phyloP scores from a whole-genome alignment of 2,113 vertebrate genomes.

The Melanostigma gelatinosum region DNA sequence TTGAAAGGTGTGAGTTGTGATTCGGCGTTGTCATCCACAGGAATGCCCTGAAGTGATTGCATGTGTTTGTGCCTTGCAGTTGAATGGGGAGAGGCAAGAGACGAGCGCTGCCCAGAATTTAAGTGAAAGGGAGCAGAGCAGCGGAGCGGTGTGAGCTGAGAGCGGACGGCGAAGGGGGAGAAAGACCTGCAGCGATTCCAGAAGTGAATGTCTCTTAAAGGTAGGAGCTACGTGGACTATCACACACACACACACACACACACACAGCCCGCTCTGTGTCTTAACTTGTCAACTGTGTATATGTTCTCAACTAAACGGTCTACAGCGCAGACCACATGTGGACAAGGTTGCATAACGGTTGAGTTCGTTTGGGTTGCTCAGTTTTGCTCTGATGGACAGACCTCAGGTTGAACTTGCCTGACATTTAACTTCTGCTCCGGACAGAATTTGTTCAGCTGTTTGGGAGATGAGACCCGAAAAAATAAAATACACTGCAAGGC shows the following conservation, averaged over 20 bases:
- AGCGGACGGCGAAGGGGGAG: conserved; percentile 47
- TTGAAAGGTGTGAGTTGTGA: conserved; percentile 33
- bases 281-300: conserved; percentile 20
- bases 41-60: conserved; percentile 54
- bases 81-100: conserved; percentile 58
- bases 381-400: conserved; percentile 21
- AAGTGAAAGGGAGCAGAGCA: conserved; percentile 49
- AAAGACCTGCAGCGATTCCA: conserved; percentile 57
- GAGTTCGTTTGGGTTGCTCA: conserved; percentile 18
- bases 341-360: conserved; percentile 50
- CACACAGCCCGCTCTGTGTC: neutral
- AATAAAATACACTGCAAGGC: no score
- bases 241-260: neutral
- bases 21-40: conserved; percentile 37
- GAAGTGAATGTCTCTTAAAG: conserved; percentile 66
- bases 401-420: neutral
- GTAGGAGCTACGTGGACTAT: conserved; percentile 56
- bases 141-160: conserved; percentile 38
- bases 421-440: conserved; percentile 21
- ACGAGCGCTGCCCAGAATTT: conserved; percentile 50
- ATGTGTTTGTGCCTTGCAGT: conserved; percentile 72
- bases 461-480: neutral
- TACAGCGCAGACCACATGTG: conserved; percentile 42
- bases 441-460: neutral
- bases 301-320: neutral